Conservation (phyloP, 2,888 invertebrate species). For the Eupithecia vulgata region DNA sequence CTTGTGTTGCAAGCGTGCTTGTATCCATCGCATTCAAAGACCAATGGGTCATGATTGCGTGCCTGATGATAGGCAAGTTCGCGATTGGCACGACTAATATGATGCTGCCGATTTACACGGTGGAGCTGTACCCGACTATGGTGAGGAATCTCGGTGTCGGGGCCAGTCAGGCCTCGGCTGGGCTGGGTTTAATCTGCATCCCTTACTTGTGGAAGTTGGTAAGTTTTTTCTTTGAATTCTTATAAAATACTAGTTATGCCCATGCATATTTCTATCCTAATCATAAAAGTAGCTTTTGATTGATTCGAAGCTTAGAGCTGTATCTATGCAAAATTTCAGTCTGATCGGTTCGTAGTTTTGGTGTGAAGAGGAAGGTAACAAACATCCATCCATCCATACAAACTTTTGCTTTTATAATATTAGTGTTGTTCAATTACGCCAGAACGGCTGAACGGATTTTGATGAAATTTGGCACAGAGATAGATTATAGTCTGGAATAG, state of each 20-base stretch:
- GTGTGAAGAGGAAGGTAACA: too few relatives aligned
- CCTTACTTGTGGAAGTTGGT: slow-evolving; percentile 92
- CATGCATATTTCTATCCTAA: too few relatives aligned
- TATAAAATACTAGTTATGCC: neutral
- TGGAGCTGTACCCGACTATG: slow-evolving; percentile 88
- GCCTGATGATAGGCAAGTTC: slow-evolving; percentile 92
- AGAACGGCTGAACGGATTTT: too few relatives aligned
- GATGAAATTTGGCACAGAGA: too few relatives aligned
- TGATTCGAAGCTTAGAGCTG: too few relatives aligned
- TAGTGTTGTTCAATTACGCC: too few relatives aligned
- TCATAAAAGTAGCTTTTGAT: too few relatives aligned
- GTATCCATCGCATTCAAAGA: slow-evolving; percentile 80
- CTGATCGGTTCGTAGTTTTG: too few relatives aligned
- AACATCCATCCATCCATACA: too few relatives aligned
- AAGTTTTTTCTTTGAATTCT: slow-evolving; percentile 54
- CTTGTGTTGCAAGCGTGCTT: slow-evolving; percentile 86
- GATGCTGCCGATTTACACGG: slow-evolving; percentile 90
- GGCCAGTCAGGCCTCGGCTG: slow-evolving; percentile 90
- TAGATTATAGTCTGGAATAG: too few relatives aligned
- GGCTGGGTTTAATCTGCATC: slow-evolving; percentile 89
- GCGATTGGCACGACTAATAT: slow-evolving; percentile 91
- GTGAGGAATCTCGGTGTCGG: slow-evolving; percentile 89
- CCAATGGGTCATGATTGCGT: slow-evolving; percentile 88
- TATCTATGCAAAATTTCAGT: too few relatives aligned
- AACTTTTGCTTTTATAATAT: too few relatives aligned